phyloP scores from a whole-genome alignment of 2,797 vertebrate genomes.

The Diplodus puntazzo region DNA sequence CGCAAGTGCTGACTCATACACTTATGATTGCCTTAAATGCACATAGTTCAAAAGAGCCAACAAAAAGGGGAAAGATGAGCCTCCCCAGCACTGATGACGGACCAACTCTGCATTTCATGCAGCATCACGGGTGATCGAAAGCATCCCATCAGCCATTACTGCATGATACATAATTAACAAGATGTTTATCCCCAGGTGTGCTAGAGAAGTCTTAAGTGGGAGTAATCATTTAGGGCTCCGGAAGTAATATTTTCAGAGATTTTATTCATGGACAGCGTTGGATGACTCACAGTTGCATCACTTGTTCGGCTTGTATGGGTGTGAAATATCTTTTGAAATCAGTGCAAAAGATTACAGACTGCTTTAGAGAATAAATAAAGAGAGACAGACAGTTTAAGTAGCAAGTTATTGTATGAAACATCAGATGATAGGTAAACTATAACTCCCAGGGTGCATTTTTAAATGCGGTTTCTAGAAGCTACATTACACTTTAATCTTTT shows the following conservation, averaged over 20 bases:
- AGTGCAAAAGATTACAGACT: not conserved
- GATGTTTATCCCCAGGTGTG: not conserved
- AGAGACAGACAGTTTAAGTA: not conserved
- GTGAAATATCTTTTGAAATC: not conserved
- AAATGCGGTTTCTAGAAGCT: not conserved
- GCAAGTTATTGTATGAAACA: not conserved
- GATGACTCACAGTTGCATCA: not conserved
- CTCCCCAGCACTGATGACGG: slow-evolving; percentile 24
- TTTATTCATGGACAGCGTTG: not conserved
- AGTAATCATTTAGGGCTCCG: not conserved
- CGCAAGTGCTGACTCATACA: slow-evolving; percentile 34
- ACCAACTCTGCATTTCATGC: slow-evolving; percentile 22
- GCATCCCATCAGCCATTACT: not conserved
- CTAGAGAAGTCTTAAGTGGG: no score
- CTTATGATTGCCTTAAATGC: slow-evolving; percentile 25
- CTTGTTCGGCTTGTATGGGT: not conserved
- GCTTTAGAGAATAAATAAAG: not conserved
- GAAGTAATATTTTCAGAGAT: not conserved
- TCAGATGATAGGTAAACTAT: not conserved
- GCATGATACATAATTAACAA: not conserved
- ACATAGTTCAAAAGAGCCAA: not conserved
- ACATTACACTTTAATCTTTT: not conserved
- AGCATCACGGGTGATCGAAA: not conserved
- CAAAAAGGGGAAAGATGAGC: not conserved
- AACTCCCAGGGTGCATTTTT: no score